Conservation (phyloP, 2,888 invertebrate species). For the Plutella xylostella region DNA sequence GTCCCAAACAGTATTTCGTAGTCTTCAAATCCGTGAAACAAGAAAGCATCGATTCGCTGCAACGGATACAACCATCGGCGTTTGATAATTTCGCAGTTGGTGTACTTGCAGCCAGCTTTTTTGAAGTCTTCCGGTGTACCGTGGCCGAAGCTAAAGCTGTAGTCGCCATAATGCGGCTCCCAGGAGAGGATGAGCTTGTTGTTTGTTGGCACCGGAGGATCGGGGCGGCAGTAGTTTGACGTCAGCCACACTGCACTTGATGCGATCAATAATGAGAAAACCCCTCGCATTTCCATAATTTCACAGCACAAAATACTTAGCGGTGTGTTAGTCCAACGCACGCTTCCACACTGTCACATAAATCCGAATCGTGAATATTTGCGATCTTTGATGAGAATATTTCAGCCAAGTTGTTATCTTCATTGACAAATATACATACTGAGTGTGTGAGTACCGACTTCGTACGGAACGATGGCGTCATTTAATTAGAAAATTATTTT, state of each 20-base stretch:
- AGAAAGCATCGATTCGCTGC: slow-evolving; percentile 56
- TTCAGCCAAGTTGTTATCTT: too few species aligned
- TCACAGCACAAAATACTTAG: too few species aligned
- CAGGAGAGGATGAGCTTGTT: slow-evolving; percentile 23
- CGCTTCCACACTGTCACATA: too few species aligned
- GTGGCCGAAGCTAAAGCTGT: slow-evolving; percentile 40
- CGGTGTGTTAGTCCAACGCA: too few species aligned
- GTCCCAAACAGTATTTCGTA: slow-evolving; percentile 29
- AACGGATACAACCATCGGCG: slow-evolving; percentile 32
- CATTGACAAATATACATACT: too few species aligned
- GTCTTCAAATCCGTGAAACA: slow-evolving; percentile 59
- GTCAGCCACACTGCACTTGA: not conserved
- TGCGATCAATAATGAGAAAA: not conserved
- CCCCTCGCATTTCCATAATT: too few species aligned
- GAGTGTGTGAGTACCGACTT: too few species aligned
- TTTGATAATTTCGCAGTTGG: slow-evolving; percentile 52
- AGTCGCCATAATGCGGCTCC: slow-evolving; percentile 33
- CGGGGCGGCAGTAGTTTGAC: not conserved
- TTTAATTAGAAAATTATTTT: too few species aligned
- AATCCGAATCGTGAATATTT: too few species aligned
- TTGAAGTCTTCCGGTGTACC: slow-evolving; percentile 35
- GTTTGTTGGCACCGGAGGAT: not conserved
- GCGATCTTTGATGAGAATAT: too few species aligned
- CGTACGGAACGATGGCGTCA: too few species aligned
- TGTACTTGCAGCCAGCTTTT: slow-evolving; percentile 34